Conservation (phyloP, 2,888 invertebrate genomes). For the Cheilosia scutellata region DNA sequence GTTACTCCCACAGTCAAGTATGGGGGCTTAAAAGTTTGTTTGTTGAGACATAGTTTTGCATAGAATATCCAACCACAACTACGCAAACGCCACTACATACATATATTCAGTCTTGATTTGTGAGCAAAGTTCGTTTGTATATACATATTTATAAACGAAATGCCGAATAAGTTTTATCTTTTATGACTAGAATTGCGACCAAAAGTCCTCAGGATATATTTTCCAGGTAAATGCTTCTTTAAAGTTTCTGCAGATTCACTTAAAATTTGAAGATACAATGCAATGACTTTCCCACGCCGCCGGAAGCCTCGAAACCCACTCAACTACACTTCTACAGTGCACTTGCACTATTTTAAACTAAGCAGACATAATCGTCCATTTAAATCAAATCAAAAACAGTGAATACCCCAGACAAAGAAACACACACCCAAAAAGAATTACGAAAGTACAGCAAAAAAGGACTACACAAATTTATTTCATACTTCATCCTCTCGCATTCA, state of each 20-base stretch:
- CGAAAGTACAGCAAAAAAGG: constrained; percentile 34
- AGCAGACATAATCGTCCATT: constrained; percentile 61
- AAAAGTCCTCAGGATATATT: background rate
- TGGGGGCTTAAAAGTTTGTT: constrained; percentile 5
- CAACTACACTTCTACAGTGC: background rate
- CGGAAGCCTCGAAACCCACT: background rate
- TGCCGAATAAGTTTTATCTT: constrained; percentile 1
- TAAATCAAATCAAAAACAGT: constrained; percentile 76
- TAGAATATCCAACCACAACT: background rate
- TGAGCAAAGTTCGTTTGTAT: constrained; percentile 2
- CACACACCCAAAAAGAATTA: constrained; percentile 45
- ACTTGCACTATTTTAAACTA: constrained; percentile 16
- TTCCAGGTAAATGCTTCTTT: background rate
- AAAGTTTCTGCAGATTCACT: background rate
- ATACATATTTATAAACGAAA: background rate
- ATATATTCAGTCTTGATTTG: constrained; percentile 8
- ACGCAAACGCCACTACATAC: background rate
- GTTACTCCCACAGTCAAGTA: constrained; percentile 4
- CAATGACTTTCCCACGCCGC: background rate
- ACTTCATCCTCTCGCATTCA: constrained; percentile 61
- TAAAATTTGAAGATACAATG: background rate
- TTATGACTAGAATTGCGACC: background rate
- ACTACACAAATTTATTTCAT: constrained; percentile 71
- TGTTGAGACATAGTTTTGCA: background rate
- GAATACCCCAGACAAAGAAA: constrained; percentile 51